Base-by-base conservation (phyloP, 1,140 invertebrate species). In the Globodera ellingtonae region DNA sequence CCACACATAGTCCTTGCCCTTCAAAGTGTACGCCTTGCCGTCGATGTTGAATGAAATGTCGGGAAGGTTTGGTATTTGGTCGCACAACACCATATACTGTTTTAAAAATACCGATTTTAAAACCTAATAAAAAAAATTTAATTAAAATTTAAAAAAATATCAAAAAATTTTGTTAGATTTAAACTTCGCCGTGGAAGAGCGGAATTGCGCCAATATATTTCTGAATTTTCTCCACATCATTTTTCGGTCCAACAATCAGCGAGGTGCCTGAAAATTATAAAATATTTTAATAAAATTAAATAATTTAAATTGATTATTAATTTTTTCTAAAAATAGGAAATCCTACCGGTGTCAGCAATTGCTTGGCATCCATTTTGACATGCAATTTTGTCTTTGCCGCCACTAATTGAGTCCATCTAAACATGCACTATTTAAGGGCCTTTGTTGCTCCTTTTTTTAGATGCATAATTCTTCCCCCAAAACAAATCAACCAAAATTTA, bases 331-430 rank as follows among this genome's bases (percentile, higher is more conserved):
- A 35, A 24, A 15, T 7, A 50, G 35, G 35, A 35, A 35, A 35
- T 35, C 24, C 4, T 15, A 79, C 97, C 97, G 75, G 97, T 98
- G 90, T 99, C 97, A 71, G 96, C 97, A 90, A 99, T 98, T 50
- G 95, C 85, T 65, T 89, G 87, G 75, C 87, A 89, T 79, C 87
- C 87, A 67, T 88, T 88, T 24, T 50, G 47, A 79, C 87, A 89
- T 35, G 86, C 88, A 66, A 89, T 79, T 44, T 79, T 79, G 70
- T 69, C 78, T 0, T 52, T 2, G 13, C 50, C n/a, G 9, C 72
- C 69, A 9, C 52, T 47, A 35, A 62, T 46, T 35, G 65, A 6
- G 65, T 77, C 75, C 75, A 77, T 69, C 75, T 77, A 52, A 9
- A 13, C 10, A 9, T 0, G 4, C 10, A 9, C 7, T 1, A n/a